These are phyloP conservation scores for Cheilosia urbana DNA, from an alignment of 2,888 invertebrate genomes.

Conservation along the genomic window DNA sequence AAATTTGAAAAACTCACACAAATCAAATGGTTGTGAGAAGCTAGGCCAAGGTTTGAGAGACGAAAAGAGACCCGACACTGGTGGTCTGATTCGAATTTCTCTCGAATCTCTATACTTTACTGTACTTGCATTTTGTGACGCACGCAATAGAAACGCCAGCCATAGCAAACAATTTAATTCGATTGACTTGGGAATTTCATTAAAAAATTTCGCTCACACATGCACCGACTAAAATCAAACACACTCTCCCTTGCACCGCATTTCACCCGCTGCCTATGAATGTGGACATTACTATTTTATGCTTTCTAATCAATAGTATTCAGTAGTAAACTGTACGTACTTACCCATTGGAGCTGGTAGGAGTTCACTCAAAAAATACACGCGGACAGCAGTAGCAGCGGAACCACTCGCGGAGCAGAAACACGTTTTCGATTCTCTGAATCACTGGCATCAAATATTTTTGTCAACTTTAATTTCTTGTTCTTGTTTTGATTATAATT, in stretches of 20 bases:
- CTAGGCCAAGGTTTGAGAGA: too few relatives aligned
- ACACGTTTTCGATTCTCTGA: slow-evolving; percentile 28
- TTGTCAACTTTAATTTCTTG: slow-evolving; percentile 9
- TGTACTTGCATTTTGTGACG: too few relatives aligned
- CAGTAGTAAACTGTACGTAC: slow-evolving; percentile 1
- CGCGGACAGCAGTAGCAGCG: slow-evolving; percentile 15
- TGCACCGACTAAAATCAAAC: background rate
- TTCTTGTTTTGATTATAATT: background rate
- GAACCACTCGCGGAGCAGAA: slow-evolving; percentile 30
- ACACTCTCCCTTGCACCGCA: too few relatives aligned
- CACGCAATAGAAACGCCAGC: too few relatives aligned
- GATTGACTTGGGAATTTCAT: background rate
- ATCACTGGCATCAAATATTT: slow-evolving; percentile 9
- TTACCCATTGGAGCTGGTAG: slow-evolving; percentile 27
- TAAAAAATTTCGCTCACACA: background rate
- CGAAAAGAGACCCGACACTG: too few relatives aligned
- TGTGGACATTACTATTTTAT: background rate
- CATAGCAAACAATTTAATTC: too few relatives aligned
- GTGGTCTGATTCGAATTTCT: too few relatives aligned
- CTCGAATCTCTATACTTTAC: too few relatives aligned
- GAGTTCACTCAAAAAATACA: slow-evolving; percentile 13
- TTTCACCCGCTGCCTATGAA: background rate
- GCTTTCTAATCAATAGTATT: slow-evolving; percentile 1
- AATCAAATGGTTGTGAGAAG: too few relatives aligned
- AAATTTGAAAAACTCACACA: too few relatives aligned